Evolutionary conservation across 2,888 invertebrate species (phyloP), one percentile per base, ranked within the genome.

Genomic region (Polydrusus pterygomalis): DNA sequence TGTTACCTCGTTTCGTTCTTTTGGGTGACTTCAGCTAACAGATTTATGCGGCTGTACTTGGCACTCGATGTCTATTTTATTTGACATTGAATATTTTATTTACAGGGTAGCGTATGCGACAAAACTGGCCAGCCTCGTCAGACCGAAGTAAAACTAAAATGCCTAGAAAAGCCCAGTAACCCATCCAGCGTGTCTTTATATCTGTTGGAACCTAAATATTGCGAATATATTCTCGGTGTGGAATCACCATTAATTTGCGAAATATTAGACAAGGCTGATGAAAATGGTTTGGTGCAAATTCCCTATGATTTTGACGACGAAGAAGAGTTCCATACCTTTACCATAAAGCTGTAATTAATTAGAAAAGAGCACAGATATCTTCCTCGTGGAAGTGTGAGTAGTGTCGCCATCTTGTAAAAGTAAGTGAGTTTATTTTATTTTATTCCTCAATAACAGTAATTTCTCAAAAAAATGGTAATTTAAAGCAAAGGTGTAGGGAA

Each of bases 211-310:
- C 98, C 98, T 0, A 92, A 93, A 84, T 94, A 95, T 0, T 99
- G 99, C 85, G 95, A 97, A 87, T 99, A 99, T 86, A 93, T 97
- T 70, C 89, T 99, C 67, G 96, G 95, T n/a, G 96, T 99, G 0
- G 98, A 98, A 85, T 97, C 98, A 0, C 94, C 95, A 0, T 88
- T 97, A 9, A 93, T 98, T 81, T 98, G 98, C 88, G 92, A 95
- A 82, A 92, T 98, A 79, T 87, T 97, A 67, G 91, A 93, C 1
- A 89, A 92, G 78, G 96, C 95, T 0, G 96, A 97, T 87, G 93
- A 95, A 30, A 89, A 94, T 83, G 97, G 97, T 2, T 88, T 96
- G 1, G 88, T 92, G 1, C 88, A 87, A 78, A 85, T 80, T 13
- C 74, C 77, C 0, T 34, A 60, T 11, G 75, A 77, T 68, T 74